Evolutionary conservation across 2,888 invertebrate genomes (phyloP).

Genomic region (Horisme vitalbata): DNA sequence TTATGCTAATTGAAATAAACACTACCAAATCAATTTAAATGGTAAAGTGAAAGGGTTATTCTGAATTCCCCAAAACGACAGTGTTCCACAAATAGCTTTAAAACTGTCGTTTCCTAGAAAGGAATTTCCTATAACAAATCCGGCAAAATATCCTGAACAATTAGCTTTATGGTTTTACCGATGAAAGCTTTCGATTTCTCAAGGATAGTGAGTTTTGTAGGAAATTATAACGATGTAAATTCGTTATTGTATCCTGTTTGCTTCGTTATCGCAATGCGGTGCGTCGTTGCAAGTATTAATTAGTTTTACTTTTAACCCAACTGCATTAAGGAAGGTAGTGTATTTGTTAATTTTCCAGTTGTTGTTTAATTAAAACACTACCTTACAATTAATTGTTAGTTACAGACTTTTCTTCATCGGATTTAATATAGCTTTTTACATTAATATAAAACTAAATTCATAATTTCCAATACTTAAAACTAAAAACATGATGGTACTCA

Average conservation of each 20-base stretch:
- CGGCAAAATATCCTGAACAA: constrained; percentile 24
- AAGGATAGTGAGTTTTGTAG: constrained; percentile 30
- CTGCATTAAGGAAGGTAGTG: no score
- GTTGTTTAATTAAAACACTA: no score
- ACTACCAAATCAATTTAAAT: constrained; percentile 1
- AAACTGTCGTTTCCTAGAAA: constrained; percentile 28
- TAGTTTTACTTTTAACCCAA: no score
- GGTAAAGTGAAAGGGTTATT: constrained; percentile 19
- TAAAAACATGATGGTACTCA: no score
- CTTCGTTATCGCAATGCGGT: constrained; percentile 29
- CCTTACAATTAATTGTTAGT: no score
- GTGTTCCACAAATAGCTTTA: constrained; percentile 7
- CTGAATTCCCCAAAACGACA: constrained; percentile 12
- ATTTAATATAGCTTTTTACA: no score
- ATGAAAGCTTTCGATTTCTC: constrained; percentile 29
- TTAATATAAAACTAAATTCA: no score
- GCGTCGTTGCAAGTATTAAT: constrained; percentile 20
- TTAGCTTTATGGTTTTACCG: constrained; percentile 30
- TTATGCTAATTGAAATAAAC: neutral
- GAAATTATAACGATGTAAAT: constrained; percentile 28
- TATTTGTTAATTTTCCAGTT: neutral
- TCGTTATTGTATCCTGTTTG: constrained; percentile 33
- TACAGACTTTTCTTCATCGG: no score
- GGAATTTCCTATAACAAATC: constrained; percentile 28
- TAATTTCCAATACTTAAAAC: no score